phyloP scores from a whole-genome alignment of 30 jellyfish, hydroid and myxozoan genomes.

The Hydractinia symbiolongicarpus region DNA sequence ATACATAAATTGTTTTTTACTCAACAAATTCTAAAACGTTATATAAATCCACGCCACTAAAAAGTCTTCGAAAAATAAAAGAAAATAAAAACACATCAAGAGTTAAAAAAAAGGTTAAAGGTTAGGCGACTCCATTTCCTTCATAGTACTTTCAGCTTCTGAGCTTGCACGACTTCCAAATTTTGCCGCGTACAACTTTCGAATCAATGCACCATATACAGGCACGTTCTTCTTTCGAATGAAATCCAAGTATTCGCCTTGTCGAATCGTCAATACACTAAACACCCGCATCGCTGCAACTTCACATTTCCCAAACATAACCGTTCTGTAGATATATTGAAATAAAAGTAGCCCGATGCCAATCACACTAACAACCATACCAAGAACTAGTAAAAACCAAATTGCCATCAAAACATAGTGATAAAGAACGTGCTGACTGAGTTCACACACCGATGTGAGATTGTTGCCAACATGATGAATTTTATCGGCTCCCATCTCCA shows the following conservation, averaged over 20 bases:
- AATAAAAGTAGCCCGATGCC: neutral
- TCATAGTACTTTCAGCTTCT: too few species aligned
- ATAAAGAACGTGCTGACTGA: constrained; percentile 23
- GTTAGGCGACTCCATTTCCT: too few species aligned
- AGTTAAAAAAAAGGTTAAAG: too few species aligned
- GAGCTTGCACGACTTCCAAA: too few species aligned
- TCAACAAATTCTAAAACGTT: too few species aligned
- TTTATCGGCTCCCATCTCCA: constrained; percentile 1
- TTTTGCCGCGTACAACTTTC: neutral
- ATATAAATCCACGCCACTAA: too few species aligned
- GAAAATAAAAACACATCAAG: too few species aligned
- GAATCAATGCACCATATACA: constrained; percentile 15
- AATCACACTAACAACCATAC: constrained; percentile 23
- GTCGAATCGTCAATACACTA: constrained; percentile 11
- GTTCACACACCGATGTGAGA: constrained; percentile 14
- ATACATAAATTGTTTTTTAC: too few species aligned
- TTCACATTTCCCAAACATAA: constrained; percentile 8
- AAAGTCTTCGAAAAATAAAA: too few species aligned
- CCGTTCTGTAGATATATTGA: neutral
- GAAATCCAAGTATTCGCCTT: constrained; percentile 28
- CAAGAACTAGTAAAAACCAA: constrained; percentile 22
- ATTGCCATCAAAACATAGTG: constrained; percentile 28
- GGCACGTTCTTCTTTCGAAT: constrained; percentile 10
- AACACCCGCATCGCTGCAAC: constrained; percentile 19
- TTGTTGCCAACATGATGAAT: constrained; percentile 2